A percentile compares a stretch with the other conserved stretches of the same genome.
Evolutionary conservation across 2,113 vertebrate genomes (phyloP).

Genomic region (Amblyornis subalaris): DNA sequence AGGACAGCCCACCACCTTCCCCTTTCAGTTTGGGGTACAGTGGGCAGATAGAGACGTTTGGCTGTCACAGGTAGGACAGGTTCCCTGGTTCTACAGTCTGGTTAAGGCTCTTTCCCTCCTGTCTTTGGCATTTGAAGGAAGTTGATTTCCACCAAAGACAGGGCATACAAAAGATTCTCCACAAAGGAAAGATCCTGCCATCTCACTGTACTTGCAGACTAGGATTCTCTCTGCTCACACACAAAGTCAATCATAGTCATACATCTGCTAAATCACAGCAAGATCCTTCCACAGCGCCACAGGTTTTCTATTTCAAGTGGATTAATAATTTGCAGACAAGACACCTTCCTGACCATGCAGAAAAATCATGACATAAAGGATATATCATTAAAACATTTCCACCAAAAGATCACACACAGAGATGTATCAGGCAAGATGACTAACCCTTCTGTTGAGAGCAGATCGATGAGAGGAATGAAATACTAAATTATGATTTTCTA

Average conservation of each 20-base stretch:
- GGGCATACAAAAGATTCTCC: background rate
- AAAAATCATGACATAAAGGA: constrained; percentile 28
- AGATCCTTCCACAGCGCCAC: background rate
- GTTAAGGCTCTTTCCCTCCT: background rate
- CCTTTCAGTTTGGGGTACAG: background rate
- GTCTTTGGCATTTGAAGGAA: background rate
- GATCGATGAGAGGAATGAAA: background rate
- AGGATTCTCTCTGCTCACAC: background rate
- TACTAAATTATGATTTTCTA: constrained; percentile 4
- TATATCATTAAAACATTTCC: constrained; percentile 9
- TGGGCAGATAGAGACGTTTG: background rate
- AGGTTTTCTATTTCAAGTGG: background rate
- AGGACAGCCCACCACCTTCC: background rate
- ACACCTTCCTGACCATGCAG: constrained; percentile 21
- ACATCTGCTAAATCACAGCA: constrained; percentile 4
- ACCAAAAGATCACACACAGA: background rate
- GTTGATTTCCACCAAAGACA: background rate
- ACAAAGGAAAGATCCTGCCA: background rate
- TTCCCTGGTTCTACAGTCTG: background rate
- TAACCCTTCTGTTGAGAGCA: constrained; percentile 13
- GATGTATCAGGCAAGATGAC: background rate
- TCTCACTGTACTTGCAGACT: background rate
- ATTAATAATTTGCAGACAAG: constrained; percentile 27
- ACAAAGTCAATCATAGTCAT: background rate
- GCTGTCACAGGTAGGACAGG: accelerated